A percentile compares a stretch with the other conserved stretches of the same genome.
phyloP scores from a whole-genome alignment of 2,797 vertebrate species.

The Xiphorhynchus erythropygius region DNA sequence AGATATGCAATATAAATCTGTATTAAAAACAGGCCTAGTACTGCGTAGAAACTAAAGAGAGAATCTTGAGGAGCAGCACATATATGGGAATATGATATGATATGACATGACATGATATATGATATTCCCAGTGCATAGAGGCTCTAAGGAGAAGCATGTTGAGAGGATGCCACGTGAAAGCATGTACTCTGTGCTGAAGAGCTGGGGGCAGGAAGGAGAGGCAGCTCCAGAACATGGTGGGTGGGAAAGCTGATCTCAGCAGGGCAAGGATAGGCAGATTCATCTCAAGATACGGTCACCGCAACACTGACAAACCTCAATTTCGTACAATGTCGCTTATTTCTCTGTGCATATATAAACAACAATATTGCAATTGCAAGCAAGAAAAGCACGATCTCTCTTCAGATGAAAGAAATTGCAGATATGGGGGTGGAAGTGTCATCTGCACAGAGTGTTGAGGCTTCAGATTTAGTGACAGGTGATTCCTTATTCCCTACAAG shows the following conservation, averaged over 20 bases:
- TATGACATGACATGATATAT: not conserved
- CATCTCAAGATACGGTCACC: not conserved
- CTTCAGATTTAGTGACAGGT: not conserved
- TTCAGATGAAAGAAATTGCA: not conserved
- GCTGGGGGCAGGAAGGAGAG: not conserved
- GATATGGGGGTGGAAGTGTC: slow-evolving; percentile 8
- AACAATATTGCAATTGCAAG: not conserved
- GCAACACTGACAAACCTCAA: not conserved
- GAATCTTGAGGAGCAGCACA: not conserved
- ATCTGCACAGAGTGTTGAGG: not conserved
- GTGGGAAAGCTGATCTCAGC: not conserved
- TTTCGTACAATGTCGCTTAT: not conserved
- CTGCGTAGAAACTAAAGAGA: not conserved
- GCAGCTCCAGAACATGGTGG: not conserved
- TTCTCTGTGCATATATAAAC: not conserved
- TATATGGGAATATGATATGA: not conserved
- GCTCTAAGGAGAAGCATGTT: not conserved
- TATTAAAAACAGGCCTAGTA: not conserved
- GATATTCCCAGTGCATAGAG: not conserved
- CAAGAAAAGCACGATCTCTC: not conserved
- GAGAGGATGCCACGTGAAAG: not conserved
- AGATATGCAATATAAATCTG: not conserved
- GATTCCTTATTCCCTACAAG: not conserved
- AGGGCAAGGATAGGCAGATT: not conserved
- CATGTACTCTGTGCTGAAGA: not conserved